Evolutionary conservation across 2,888 invertebrate genomes (phyloP).

Genomic region (Drosophila leonis): DNA sequence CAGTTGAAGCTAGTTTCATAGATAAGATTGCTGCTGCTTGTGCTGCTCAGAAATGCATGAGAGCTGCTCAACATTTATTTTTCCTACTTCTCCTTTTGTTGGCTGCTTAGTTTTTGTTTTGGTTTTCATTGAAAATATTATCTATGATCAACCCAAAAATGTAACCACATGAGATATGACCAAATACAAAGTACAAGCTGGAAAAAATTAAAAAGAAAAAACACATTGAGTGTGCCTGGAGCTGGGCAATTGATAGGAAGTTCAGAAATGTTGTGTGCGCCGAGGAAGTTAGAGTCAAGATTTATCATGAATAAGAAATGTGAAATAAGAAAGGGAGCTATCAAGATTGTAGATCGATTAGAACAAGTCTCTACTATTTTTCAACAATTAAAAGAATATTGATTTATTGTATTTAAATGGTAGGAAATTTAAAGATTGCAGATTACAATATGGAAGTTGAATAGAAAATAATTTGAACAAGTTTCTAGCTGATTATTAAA

Average conservation of each 20-base stretch:
- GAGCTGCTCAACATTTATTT: constrained; percentile 29
- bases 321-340: neutral
- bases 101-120: constrained; percentile 40
- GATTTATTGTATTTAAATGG: neutral
- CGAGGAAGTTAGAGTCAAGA: constrained; percentile 24
- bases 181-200: constrained; percentile 24
- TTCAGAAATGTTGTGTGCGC: neutral
- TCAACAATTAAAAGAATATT: neutral
- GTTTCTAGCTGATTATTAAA: no score
- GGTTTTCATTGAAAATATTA: constrained; percentile 64
- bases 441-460: neutral
- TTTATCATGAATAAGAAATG: constrained; percentile 1
- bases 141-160: constrained; percentile 55
- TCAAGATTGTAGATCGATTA: constrained; percentile 15
- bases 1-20: constrained; percentile 28
- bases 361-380: neutral
- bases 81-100: constrained; percentile 5
- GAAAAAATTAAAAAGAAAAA: neutral
- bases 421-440: neutral
- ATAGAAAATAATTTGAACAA: neutral
- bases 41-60: constrained; percentile 38
- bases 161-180: constrained; percentile 31
- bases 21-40: constrained; percentile 57
- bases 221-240: neutral
- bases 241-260: constrained; percentile 20